Conservation (phyloP, 2,113 vertebrate genomes). For the Setophaga coronata region DNA sequence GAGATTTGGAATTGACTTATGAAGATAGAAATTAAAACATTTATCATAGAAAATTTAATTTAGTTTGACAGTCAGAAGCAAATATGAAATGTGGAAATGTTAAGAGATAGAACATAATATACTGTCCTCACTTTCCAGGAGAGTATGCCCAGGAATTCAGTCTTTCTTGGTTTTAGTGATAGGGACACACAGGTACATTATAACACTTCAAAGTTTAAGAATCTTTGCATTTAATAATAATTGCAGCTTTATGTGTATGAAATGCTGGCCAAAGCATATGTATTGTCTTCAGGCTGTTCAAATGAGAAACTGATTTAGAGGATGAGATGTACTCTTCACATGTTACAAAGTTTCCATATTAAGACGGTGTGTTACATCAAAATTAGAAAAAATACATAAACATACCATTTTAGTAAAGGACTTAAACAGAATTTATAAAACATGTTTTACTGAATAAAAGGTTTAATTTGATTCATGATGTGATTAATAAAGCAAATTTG, state of each 20-base stretch:
- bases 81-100: not conserved
- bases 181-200: fast-evolving
- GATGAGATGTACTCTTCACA: not conserved
- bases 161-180: not conserved
- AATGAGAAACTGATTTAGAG: not conserved
- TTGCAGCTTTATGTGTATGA: not conserved
- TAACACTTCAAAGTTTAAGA: not conserved
- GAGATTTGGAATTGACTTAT: slow-evolving; percentile 8
- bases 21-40: slow-evolving; percentile 36
- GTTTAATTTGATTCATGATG: not conserved
- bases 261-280: fast-evolving
- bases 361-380: not conserved
- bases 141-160: not conserved
- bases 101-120: not conserved
- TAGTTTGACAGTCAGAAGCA: not conserved
- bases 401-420: not conserved
- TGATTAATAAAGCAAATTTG: not conserved
- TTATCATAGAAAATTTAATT: slow-evolving; percentile 9
- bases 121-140: not conserved
- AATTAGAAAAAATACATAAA: not conserved
- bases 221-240: not conserved
- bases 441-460: fast-evolving
- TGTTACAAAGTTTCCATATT: not conserved
- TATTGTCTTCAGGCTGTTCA: not conserved
- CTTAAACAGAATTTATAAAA: not conserved